A percentile compares a stretch with the other conserved stretches of the same genome.
These are phyloP conservation scores for Symphodus melops DNA, from an alignment of 2,113 vertebrate genomes.

Conservation along the genomic window DNA sequence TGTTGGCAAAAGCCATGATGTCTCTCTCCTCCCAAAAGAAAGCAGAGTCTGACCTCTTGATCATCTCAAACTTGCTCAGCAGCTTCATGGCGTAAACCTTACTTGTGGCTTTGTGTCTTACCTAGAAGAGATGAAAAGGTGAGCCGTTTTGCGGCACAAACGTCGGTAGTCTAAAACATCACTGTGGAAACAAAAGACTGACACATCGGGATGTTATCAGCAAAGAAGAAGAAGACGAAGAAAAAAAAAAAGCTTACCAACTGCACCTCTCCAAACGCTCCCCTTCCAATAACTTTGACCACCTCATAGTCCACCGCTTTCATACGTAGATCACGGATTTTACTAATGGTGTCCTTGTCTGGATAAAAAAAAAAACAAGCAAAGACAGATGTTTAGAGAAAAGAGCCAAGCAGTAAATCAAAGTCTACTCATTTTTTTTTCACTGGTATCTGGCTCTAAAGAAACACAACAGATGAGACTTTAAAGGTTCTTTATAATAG, in stretches of 20 bases:
- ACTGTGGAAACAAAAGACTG: not conserved
- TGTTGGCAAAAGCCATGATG: slow-evolving; percentile 99
- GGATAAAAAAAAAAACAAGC: slow-evolving; percentile 53
- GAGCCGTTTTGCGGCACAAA: not conserved
- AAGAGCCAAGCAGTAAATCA: not conserved
- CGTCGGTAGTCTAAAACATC: not conserved
- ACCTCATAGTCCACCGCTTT: slow-evolving; percentile 99
- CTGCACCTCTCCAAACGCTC: slow-evolving; percentile 98
- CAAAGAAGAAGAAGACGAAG: too few relatives aligned
- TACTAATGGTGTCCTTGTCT: slow-evolving; percentile 98
- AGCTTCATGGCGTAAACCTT: slow-evolving; percentile 99
- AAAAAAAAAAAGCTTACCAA: slow-evolving; percentile 87
- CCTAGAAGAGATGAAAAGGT: slow-evolving; percentile 78
- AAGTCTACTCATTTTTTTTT: not conserved
- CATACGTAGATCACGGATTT: slow-evolving; percentile 97
- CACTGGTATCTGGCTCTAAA: not conserved
- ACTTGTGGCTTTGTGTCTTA: slow-evolving; percentile 94
- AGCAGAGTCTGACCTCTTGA: slow-evolving; percentile 98
- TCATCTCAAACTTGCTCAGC: slow-evolving; percentile 99
- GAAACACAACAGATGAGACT: not conserved
- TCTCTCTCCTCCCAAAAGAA: slow-evolving; percentile 99
- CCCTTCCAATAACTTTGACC: slow-evolving; percentile 98
- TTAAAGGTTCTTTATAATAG: too few relatives aligned
- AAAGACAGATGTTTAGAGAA: slow-evolving; percentile 7
- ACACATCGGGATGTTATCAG: not conserved